These are phyloP conservation scores for Theonella swinhoei DNA, from an alignment of 37 sponge, comb jelly and placozoan genomes.

Conservation along the genomic window DNA sequence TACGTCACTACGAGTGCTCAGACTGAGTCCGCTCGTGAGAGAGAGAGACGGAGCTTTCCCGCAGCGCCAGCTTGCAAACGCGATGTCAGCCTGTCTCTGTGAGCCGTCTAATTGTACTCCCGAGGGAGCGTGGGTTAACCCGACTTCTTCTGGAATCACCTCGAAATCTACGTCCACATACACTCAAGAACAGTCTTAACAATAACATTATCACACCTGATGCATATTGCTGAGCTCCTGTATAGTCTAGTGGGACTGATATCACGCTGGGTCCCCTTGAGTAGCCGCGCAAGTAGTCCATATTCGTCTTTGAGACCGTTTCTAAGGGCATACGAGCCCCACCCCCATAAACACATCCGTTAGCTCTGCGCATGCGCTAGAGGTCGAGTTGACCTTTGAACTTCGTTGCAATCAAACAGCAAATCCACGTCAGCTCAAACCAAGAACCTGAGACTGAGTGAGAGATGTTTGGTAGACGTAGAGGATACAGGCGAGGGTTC, in stretches of 20 bases:
- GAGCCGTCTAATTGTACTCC: background rate
- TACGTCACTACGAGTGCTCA: slow-evolving; percentile 49
- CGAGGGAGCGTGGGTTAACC: background rate
- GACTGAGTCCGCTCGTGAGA: slow-evolving; percentile 19
- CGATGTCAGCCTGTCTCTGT: slow-evolving; percentile 39
- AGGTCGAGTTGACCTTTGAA: background rate
- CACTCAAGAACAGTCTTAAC: background rate
- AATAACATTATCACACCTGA: background rate
- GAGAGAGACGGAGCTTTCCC: background rate
- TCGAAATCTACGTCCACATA: background rate
- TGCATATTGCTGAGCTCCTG: background rate
- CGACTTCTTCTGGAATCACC: slow-evolving; percentile 15
- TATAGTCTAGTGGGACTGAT: background rate
- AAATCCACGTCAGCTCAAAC: background rate
- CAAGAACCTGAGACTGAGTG: too few species aligned
- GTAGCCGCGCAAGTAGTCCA: too few species aligned
- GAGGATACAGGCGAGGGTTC: background rate
- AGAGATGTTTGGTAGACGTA: slow-evolving; percentile 28
- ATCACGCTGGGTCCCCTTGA: background rate
- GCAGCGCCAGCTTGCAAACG: slow-evolving; percentile 55
- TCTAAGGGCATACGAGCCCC: background rate
- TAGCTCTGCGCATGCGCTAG: background rate
- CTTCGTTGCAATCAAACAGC: background rate
- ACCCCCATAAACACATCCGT: background rate
- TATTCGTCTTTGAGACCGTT: too few species aligned